Evolutionary conservation across 2,888 invertebrate species (phyloP).

Genomic region (Teinopalpus imperialis): DNA sequence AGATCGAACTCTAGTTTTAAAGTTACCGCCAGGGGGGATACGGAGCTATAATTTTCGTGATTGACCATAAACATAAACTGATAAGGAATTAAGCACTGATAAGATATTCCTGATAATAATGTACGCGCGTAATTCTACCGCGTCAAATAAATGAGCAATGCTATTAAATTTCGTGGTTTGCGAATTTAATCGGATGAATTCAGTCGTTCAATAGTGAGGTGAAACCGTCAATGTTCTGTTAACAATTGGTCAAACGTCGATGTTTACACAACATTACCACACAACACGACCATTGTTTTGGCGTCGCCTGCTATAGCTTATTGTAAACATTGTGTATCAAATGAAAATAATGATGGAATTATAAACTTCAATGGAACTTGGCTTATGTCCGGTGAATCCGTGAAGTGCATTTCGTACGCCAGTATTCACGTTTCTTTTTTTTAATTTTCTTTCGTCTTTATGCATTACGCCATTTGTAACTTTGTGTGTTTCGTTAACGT

Average conservation of each 20-base stretch:
- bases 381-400: slow-evolving; percentile 27
- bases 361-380: slow-evolving; percentile 24
- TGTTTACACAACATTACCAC: slow-evolving; percentile 22
- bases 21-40: too few species aligned
- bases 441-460: slow-evolving; percentile 7
- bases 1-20: too few species aligned
- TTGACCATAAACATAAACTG: not conserved
- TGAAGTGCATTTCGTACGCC: slow-evolving; percentile 19
- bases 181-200: slow-evolving; percentile 17
- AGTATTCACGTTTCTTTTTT: slow-evolving; percentile 14
- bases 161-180: slow-evolving; percentile 5
- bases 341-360: slow-evolving; percentile 22
- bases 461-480: slow-evolving; percentile 4
- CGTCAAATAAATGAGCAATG: slow-evolving; percentile 4
- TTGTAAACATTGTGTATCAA: slow-evolving; percentile 22
- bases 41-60: too few species aligned
- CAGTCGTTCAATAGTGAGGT: slow-evolving; percentile 10
- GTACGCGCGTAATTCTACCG: not conserved
- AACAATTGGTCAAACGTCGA: slow-evolving; percentile 10
- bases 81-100: slow-evolving; percentile 1
- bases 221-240: slow-evolving; percentile 17
- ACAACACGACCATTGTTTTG: slow-evolving; percentile 23
- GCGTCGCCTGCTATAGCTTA: slow-evolving; percentile 9
- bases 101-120: not conserved
- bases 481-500: not conserved